phyloP scores from a whole-genome alignment of 2,797 vertebrate species.

The Ispidina lecontei region DNA sequence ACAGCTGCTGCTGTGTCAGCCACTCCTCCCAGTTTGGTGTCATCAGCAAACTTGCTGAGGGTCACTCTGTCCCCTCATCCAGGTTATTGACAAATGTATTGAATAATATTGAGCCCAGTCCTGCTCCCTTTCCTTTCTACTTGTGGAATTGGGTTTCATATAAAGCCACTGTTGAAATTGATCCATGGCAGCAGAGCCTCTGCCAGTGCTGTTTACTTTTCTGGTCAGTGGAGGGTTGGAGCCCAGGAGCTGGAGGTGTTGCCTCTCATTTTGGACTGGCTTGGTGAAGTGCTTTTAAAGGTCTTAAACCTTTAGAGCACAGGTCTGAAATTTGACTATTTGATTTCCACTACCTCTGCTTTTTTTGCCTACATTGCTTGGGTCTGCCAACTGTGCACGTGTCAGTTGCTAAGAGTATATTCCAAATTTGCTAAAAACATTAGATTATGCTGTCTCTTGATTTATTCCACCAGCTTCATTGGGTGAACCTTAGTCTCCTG shows the following conservation, averaged over 20 bases:
- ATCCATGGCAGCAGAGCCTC: neutral
- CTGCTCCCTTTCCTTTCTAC: neutral
- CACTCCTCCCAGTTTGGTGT: no score
- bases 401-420: neutral
- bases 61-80: no score
- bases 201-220: neutral
- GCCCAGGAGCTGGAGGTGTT: neutral
- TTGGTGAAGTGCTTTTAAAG: neutral
- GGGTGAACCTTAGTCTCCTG: neutral
- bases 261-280: neutral
- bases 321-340: neutral
- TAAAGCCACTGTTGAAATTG: neutral
- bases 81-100: no score
- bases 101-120: no score
- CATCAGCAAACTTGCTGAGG: no score
- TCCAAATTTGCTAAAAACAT: neutral
- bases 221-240: accelerated
- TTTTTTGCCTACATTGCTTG: neutral
- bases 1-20: no score
- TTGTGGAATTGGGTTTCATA: neutral
- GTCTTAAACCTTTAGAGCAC: neutral
- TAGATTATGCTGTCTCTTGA: neutral
- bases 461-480: neutral
- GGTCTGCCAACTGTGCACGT: neutral
- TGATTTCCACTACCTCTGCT: neutral